Evolutionary conservation across 2,888 invertebrate genomes (phyloP), one percentile per base, ranked within the genome.

Genomic region (Gonocerus acuteangulatus): DNA sequence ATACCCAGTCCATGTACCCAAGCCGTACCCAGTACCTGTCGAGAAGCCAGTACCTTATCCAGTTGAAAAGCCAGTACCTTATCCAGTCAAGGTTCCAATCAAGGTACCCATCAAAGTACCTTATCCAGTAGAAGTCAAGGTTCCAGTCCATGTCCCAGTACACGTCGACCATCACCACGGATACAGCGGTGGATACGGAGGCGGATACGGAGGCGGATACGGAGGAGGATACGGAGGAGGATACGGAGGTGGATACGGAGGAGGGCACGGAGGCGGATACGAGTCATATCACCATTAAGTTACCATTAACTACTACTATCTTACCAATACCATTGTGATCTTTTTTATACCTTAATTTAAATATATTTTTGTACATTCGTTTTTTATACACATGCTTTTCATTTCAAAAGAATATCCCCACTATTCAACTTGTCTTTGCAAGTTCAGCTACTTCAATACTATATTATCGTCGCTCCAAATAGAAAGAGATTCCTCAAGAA

Each of bases 61-160:
- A 65, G 87, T 89, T 1, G 87, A 87, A 65, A 87, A 87, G 72
- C 86, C 84, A 39, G 85, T 87, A 67, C 89, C 89, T 23, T 83
- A 83, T 69, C 80, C 79, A 51, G 86, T 89, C 4, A 87, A 87
- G 71, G 85, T 87, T 22, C 86, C 81, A 9, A 81, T 83, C 42
- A 69, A 71, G 42, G 69, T 69, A 36, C 85, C 86, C 18, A 82
- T 85, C 0, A 77, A 82, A 36, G 78, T 85, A 39, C 84, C 82
- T 0, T 81, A 81, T 71, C 81, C 83, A 13, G 83, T 83, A 1
- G 83, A 84, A 71, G 67, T 70, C 18, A 69, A 80, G 76, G 80
- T 82, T 74, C 83, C 83, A 66, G 83, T 86, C 34, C 83, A 83
- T 67, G 82, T 86, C 39, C 74, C 86, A 0, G 81, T 83, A 69